Evolutionary conservation across 2,888 invertebrate species (phyloP).

Genomic region (Drosophila testacea): DNA sequence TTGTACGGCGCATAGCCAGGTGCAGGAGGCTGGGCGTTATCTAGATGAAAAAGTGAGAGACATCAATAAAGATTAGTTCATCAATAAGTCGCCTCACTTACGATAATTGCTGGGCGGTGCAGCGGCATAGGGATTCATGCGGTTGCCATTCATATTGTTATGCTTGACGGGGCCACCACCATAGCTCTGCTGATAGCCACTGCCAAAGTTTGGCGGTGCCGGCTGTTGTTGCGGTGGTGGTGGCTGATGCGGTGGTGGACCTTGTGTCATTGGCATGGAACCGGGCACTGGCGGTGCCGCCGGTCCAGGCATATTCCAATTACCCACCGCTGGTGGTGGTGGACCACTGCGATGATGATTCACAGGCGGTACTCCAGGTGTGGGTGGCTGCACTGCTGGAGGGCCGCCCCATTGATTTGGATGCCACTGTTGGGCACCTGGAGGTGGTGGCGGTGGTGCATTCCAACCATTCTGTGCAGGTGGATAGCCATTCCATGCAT

Average conservation of each 20-base stretch:
- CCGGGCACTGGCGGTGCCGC: constrained; percentile 66
- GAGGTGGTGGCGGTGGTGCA: constrained; percentile 76
- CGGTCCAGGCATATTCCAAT: constrained; percentile 67
- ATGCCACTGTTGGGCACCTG: constrained; percentile 74
- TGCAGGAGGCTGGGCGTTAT: constrained; percentile 62
- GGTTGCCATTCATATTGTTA: constrained; percentile 88
- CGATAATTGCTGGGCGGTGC: constrained; percentile 71
- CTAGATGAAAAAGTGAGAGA: constrained; percentile 36
- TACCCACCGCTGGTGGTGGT: constrained; percentile 66
- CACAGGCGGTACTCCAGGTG: constrained; percentile 56
- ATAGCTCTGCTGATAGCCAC: constrained; percentile 92
- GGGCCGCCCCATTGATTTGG: constrained; percentile 76
- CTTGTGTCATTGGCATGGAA: constrained; percentile 53
- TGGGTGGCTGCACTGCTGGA: constrained; percentile 63
- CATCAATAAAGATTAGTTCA: not conserved
- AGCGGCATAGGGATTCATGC: constrained; percentile 88
- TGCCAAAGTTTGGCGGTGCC: constrained; percentile 85
- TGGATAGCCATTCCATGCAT: constrained; percentile 79
- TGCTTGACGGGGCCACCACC: constrained; percentile 94
- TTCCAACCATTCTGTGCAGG: constrained; percentile 80
- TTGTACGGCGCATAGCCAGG: constrained; percentile 72
- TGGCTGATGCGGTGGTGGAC: constrained; percentile 61
- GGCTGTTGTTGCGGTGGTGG: constrained; percentile 54
- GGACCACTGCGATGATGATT: constrained; percentile 65
- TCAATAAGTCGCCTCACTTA: constrained; percentile 41